These are phyloP conservation scores for Platyscelio sp. DNA, from an alignment of 2,888 invertebrate genomes.

Conservation along the genomic window DNA sequence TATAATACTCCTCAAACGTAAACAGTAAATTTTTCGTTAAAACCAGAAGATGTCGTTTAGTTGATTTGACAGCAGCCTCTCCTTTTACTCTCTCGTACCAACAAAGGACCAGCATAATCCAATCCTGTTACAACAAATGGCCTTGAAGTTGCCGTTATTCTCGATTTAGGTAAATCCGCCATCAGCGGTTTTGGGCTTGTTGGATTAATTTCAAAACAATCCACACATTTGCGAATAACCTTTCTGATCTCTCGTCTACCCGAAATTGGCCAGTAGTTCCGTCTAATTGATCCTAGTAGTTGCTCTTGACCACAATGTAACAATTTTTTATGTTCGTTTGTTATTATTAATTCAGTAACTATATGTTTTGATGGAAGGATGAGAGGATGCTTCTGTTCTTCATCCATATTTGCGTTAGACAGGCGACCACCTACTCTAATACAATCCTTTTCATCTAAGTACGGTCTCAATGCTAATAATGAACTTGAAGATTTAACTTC, in stretches of 20 bases:
- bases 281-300: not conserved
- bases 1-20: slow-evolving; percentile 5
- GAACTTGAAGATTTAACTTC: not conserved
- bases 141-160: slow-evolving; percentile 1
- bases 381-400: not conserved
- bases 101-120: no score
- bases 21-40: not conserved
- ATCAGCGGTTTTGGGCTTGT: slow-evolving; percentile 20
- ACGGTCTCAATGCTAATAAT: not conserved
- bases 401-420: not conserved
- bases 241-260: slow-evolving; percentile 38
- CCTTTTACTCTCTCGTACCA: no score
- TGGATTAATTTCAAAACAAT: slow-evolving; percentile 47
- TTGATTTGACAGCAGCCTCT: no score
- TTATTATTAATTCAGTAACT: not conserved
- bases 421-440: slow-evolving; percentile 10
- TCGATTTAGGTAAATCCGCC: slow-evolving; percentile 31
- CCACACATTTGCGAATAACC: slow-evolving; percentile 19
- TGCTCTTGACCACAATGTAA: slow-evolving; percentile 6
- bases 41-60: not conserved
- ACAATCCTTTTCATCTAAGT: not conserved
- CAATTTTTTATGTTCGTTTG: not conserved
- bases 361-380: not conserved
- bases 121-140: slow-evolving; percentile 5
- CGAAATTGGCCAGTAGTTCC: not conserved